A percentile compares a stretch with the other conserved stretches of the same genome.
Conservation (phyloP, 2,888 invertebrate genomes). For the Nasonovia ribisnigri region DNA sequence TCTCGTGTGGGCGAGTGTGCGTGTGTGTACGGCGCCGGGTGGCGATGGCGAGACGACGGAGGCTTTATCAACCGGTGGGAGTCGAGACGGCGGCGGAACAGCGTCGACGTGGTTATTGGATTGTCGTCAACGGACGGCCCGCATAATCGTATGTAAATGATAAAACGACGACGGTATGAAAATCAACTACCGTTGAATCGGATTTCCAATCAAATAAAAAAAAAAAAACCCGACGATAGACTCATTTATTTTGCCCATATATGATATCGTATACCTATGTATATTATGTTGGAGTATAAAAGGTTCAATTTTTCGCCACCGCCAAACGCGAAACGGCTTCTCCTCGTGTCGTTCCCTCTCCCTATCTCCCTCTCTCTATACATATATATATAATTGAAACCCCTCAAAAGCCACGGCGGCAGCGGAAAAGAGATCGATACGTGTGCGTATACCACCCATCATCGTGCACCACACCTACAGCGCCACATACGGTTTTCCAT, state of each 20-base stretch:
- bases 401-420: conserved; percentile 9
- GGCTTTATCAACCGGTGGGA: conserved; percentile 48
- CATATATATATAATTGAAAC: conserved; percentile 35
- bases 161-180: neutral
- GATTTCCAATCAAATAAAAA: neutral
- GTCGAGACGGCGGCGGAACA: conserved; percentile 39
- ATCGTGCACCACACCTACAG: neutral
- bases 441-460: neutral
- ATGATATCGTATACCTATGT: neutral
- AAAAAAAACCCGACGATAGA: neutral
- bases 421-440: conserved; percentile 49
- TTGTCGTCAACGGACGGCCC: neutral
- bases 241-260: neutral
- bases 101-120: neutral
- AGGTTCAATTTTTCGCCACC: neutral
- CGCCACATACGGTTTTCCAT: neutral
- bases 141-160: neutral
- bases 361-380: neutral
- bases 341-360: neutral
- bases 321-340: conserved; percentile 24
- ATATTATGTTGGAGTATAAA: neutral
- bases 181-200: neutral
- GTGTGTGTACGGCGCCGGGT: neutral
- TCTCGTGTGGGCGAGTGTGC: neutral
- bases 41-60: neutral